Percentiles rank a stretch among this genome's conserved stretches.
These are phyloP conservation scores for Rostratula benghalensis DNA, from an alignment of 2,113 vertebrate species.

Conservation along the genomic window DNA sequence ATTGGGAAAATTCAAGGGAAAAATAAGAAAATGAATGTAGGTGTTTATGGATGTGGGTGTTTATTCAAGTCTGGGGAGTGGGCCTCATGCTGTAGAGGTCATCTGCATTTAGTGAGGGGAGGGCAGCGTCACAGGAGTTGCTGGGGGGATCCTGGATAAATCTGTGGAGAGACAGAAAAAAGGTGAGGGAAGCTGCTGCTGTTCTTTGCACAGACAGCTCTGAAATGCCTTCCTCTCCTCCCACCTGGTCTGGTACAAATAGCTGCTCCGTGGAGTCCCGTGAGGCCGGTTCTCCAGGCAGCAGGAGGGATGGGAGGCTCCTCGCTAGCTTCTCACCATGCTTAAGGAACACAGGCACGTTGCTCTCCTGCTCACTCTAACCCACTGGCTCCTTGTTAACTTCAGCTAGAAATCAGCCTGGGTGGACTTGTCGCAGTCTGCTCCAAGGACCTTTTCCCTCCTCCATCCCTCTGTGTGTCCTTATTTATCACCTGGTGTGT, in stretches of 20 bases:
- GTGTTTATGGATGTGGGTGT: not conserved
- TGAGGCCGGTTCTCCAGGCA: not conserved
- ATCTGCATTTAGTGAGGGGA: not conserved
- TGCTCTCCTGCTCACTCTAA: not conserved
- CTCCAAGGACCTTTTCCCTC: not conserved
- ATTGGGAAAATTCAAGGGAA: not conserved
- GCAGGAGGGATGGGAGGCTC: not conserved
- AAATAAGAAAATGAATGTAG: not conserved
- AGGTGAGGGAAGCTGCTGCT: not conserved
- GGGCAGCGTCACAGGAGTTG: not conserved
- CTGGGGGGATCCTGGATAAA: not conserved
- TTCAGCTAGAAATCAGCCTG: not conserved
- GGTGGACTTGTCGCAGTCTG: not conserved
- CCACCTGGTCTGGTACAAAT: not conserved
- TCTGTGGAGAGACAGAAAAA: not conserved
- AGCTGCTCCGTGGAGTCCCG: fast-evolving
- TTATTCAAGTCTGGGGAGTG: not conserved
- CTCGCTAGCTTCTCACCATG: fast-evolving
- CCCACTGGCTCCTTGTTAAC: not conserved
- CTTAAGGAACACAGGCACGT: not conserved
- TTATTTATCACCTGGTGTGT: not conserved
- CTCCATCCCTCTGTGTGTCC: not conserved
- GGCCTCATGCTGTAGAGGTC: not conserved
- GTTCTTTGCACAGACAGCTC: not conserved
- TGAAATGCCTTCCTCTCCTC: not conserved